phyloP scores from a whole-genome alignment of 2,113 vertebrate species.

The Caranx melampygus region DNA sequence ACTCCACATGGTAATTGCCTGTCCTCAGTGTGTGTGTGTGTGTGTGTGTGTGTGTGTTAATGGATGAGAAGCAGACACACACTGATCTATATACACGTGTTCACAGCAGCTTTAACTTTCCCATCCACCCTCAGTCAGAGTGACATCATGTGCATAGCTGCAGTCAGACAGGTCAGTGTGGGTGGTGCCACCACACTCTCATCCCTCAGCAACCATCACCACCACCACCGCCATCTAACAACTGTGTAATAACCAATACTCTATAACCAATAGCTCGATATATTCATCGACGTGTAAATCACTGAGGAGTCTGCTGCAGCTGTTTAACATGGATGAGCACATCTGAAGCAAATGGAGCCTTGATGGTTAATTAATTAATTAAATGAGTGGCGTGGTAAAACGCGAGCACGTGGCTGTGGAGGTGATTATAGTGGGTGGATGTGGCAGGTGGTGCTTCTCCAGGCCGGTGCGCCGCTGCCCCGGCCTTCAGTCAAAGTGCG shows the following conservation, averaged over 20 bases:
- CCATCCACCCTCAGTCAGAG: not conserved
- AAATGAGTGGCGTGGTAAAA: not conserved
- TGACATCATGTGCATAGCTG: slow-evolving; percentile 37
- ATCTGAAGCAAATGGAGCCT: not conserved
- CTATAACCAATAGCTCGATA: no score
- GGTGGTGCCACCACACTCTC: slow-evolving; percentile 36
- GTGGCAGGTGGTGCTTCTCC: not conserved
- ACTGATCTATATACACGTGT: no score
- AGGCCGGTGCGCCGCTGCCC: slow-evolving; percentile 12
- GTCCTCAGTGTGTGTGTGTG: no score
- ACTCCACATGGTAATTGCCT: no score
- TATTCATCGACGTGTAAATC: no score
- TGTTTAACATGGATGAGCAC: not conserved
- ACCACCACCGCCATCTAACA: not conserved
- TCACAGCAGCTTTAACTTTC: not conserved
- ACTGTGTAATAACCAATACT: not conserved
- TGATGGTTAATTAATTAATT: not conserved
- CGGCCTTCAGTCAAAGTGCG: slow-evolving; percentile 11
- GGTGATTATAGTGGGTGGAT: not conserved
- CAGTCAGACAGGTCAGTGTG: slow-evolving; percentile 15
- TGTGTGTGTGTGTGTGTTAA: no score
- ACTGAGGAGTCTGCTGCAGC: not conserved
- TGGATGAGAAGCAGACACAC: not conserved
- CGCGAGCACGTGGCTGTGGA: no score
- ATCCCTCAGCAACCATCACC: not conserved